phyloP scores from a whole-genome alignment of 2,888 invertebrate genomes.

The Eilema griseolum region DNA sequence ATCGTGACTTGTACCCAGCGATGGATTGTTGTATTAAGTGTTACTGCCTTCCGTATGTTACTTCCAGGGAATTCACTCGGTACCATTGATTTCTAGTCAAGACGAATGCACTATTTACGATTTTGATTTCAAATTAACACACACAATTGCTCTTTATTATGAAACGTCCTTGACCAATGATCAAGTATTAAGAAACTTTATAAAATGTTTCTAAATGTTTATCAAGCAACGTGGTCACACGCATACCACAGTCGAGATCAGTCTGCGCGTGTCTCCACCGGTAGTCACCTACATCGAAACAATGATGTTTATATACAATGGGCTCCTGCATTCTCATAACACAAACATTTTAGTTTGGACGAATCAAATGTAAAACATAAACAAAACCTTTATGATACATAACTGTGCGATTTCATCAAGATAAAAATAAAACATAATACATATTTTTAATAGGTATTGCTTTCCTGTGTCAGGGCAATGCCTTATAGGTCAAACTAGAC shows the following conservation, averaged over 20 bases:
- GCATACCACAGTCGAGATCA: neutral
- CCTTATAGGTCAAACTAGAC: no score
- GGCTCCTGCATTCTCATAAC: constrained; percentile 34
- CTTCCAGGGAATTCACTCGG: neutral
- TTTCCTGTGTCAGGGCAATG: neutral
- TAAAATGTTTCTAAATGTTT: neutral
- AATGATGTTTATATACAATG: constrained; percentile 47
- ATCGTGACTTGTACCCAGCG: neutral
- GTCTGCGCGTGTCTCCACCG: constrained; percentile 28
- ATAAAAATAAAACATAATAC: neutral
- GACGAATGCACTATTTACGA: neutral
- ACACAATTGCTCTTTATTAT: neutral
- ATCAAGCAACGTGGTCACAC: neutral
- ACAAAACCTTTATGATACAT: constrained; percentile 15
- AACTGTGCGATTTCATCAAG: neutral
- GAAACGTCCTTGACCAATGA: neutral
- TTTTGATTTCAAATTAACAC: neutral
- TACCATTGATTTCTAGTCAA: neutral
- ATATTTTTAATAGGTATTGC: neutral
- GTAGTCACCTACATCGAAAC: constrained; percentile 29
- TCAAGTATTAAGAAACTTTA: neutral
- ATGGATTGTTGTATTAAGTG: neutral
- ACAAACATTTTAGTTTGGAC: constrained; percentile 26
- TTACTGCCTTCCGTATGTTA: neutral
- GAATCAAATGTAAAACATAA: constrained; percentile 9